Base-by-base conservation (phyloP, 1,140 invertebrate species). In the Archegozetes longisetosus region DNA sequence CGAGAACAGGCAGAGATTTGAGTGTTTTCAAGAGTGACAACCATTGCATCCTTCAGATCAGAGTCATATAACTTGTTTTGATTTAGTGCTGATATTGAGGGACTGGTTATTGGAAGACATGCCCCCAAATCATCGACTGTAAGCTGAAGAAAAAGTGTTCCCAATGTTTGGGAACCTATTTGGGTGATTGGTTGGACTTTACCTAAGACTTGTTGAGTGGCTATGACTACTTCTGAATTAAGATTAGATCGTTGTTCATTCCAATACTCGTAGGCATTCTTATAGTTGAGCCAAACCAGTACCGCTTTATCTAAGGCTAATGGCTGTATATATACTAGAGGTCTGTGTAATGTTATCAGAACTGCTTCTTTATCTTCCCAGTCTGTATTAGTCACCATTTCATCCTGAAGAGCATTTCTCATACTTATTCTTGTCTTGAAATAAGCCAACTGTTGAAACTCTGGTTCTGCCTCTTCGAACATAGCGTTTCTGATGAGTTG, bases 181-280 rank as follows among this genome's bases (percentile, higher is more conserved):
- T 67, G 64, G 49, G 66, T 67, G 2, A 51, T 25, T 32, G 58
- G 62, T 27, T 83, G 82, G 27, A 86, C 80, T 68, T 83, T 84
- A 67, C 86, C 80, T 64, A 82, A 79, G 3, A 80, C 76, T 68
- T 86, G 84, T 65, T 86, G 84, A 13, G 85, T 86, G 9, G 88
- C 84, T 52, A 82, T 82, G 13, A 87, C 72, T 24, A 70, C 68
- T 57, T 70, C 68, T 56, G 84, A 86, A 67, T 88, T 91, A 1
- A 92, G 74, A 69, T 83, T 87, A 0, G 85, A 81, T 23, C 91
- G 73, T 72, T 96, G 93, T 70, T 96, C 92, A 64, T 90, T 93
- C 92, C 93, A 98, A 73, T 96, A 97, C 70, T 97, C 92, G 68
- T 97, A 97, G 0, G 93, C 92, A 74, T 95, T 96, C 73, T 95